phyloP scores from a whole-genome alignment of 2,797 vertebrate species.

The Stomatorhinus walkeri region DNA sequence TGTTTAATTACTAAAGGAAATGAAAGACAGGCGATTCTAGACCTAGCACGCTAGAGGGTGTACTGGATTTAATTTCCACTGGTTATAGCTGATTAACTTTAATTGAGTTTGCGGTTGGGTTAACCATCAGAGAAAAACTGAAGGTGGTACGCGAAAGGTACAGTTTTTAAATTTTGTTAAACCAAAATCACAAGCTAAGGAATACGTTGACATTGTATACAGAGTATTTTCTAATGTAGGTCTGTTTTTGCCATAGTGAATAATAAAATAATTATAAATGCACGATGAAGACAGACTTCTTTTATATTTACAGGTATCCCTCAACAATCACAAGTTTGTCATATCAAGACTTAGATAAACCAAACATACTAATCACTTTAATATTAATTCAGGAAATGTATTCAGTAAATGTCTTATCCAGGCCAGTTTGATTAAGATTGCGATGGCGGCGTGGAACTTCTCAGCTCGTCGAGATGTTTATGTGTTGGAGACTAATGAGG shows the following conservation, averaged over 20 bases:
- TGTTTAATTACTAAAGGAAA: not conserved
- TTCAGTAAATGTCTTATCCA: not conserved
- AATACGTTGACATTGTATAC: not conserved
- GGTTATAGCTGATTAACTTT: not conserved
- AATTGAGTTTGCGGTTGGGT: not conserved
- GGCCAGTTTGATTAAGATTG: not conserved
- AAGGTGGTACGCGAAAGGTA: not conserved
- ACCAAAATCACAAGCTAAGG: not conserved
- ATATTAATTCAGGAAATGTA: not conserved
- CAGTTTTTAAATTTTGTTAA: not conserved
- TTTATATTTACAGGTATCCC: not conserved
- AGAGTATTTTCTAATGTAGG: not conserved
- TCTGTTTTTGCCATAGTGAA: not conserved
- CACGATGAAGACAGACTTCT: not conserved
- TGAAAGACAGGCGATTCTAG: not conserved
- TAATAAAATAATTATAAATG: not conserved
- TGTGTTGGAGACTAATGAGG: not conserved
- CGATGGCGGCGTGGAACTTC: not conserved
- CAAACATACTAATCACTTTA: not conserved
- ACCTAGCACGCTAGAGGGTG: not conserved
- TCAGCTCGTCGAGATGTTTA: not conserved
- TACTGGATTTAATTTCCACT: not conserved
- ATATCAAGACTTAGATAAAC: not conserved
- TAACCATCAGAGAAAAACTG: not conserved
- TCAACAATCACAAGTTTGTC: not conserved